These are phyloP conservation scores for Heliangelus exortis DNA, from an alignment of 2,797 vertebrate species.

Conservation along the genomic window DNA sequence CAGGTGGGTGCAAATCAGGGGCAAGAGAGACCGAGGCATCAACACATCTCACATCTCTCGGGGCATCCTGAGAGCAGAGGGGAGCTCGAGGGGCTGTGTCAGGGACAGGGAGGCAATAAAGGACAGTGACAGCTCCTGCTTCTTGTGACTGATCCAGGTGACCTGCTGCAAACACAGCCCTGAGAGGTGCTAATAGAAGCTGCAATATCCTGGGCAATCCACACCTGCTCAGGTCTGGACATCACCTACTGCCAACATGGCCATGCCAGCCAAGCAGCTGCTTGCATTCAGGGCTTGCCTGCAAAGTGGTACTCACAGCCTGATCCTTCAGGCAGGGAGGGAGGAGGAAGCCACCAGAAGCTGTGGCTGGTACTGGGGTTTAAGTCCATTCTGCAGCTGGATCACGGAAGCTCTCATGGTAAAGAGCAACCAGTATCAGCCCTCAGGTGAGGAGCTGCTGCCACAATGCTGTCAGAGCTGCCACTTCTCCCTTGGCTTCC, in stretches of 20 bases:
- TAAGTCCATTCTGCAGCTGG: not conserved
- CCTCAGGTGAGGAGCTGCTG: not conserved
- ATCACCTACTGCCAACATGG: not conserved
- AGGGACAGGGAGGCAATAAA: not conserved
- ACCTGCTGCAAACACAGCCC: not conserved
- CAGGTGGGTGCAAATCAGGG: not conserved
- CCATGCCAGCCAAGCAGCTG: not conserved
- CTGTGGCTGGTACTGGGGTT: not conserved
- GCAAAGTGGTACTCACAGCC: not conserved
- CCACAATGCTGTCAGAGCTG: not conserved
- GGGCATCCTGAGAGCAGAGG: not conserved
- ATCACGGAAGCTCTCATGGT: not conserved
- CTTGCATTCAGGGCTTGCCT: not conserved
- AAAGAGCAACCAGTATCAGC: not conserved
- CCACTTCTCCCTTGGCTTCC: not conserved
- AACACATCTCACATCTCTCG: not conserved
- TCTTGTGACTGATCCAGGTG: not conserved
- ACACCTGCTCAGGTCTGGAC: not conserved
- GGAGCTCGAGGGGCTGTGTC: not conserved
- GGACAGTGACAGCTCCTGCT: not conserved
- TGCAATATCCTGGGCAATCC: not conserved
- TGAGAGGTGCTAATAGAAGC: conserved; percentile 6
- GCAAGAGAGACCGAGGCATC: not conserved
- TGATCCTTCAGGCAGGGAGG: not conserved
- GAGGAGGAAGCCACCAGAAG: not conserved